Percentiles rank a stretch among this genome's conserved stretches.
Conservation (phyloP, 2,797 vertebrate genomes). For the Lepilemur ruficaudatus region DNA sequence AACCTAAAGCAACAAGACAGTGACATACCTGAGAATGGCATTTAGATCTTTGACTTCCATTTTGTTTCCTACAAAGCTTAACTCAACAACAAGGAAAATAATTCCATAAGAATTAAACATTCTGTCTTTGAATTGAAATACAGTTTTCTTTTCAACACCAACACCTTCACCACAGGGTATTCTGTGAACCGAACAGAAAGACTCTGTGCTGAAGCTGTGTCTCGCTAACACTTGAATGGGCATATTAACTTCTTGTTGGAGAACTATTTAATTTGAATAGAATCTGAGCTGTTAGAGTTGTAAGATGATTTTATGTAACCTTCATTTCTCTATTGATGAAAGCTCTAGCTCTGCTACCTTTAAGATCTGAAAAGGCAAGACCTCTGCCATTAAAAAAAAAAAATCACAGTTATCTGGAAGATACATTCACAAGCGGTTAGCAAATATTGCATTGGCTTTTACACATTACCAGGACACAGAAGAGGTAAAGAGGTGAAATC, state of each 20-base stretch:
- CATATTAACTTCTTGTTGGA: slow-evolving; percentile 47
- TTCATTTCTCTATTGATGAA: slow-evolving; percentile 54
- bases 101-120: slow-evolving; percentile 30
- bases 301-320: slow-evolving; percentile 20
- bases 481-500: not conserved
- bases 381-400: not conserved
- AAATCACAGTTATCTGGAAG: not conserved
- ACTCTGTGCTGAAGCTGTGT: not conserved
- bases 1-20: slow-evolving; percentile 25
- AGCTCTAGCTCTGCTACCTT: slow-evolving; percentile 20
- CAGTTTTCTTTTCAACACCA: slow-evolving; percentile 36
- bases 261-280: slow-evolving; percentile 57
- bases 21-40: not conserved
- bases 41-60: slow-evolving; percentile 34
- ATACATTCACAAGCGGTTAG: slow-evolving; percentile 22
- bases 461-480: not conserved
- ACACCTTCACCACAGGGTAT: slow-evolving; percentile 29
- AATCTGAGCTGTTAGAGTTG: not conserved
- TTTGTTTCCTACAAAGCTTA: slow-evolving; percentile 41
- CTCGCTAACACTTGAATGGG: not conserved
- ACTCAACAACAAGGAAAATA: not conserved
- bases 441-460: not conserved
- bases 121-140: slow-evolving; percentile 52
- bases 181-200: slow-evolving; percentile 55
- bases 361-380: slow-evolving; percentile 46